Evolutionary conservation across 2,888 invertebrate genomes (phyloP), one percentile per base, ranked within the genome.

Genomic region (Atrina japonica): DNA sequence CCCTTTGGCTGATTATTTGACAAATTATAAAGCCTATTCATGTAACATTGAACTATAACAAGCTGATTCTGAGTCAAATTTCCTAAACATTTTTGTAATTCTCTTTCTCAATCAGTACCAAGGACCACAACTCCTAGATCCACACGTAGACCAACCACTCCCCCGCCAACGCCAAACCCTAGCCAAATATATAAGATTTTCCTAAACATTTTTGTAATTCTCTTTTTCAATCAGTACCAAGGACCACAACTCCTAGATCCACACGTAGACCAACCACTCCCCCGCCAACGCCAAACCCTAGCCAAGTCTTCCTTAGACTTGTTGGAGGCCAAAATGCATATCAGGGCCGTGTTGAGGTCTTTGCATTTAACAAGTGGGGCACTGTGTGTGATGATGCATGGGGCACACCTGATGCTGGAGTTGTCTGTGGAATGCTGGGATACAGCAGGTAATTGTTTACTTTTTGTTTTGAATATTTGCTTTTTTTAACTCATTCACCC

Each of bases 341-440:
- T 43, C 63, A 58, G 23, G 77, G 77, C 0, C 52, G 77, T 14
- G 85, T 85, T 27, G 83, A 84, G 66, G 77, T 85, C 2, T 82
- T 73, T 50, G 78, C 73, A 21, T 76, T 74, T 64, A 74, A 73
- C n/a, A 66, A 70, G 21, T 86, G 85, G 86, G 85, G 86, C 1
- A 79, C 81, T 23, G 67, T 83, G 45, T 83, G 83, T 70, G 83
- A 83, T 59, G 82, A 83, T 66, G 23, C 74, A 55, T 85, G 83
- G 83, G 74, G 76, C 29, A 49, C 67, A 35, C 63, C 64, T 3
- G 77, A 78, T 56, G 84, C 86, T 9, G 69, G 69, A 7, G 82
- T 83, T n/a, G 65, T 86, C 50, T 86, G 86, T 76, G 73, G 73
- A 25, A 79, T 78, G 83, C 74, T 88, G 43, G 85, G 86, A 63